These are phyloP conservation scores for Saguinus imperator DNA, from an alignment of 2,113 vertebrate genomes.

Conservation along the genomic window DNA sequence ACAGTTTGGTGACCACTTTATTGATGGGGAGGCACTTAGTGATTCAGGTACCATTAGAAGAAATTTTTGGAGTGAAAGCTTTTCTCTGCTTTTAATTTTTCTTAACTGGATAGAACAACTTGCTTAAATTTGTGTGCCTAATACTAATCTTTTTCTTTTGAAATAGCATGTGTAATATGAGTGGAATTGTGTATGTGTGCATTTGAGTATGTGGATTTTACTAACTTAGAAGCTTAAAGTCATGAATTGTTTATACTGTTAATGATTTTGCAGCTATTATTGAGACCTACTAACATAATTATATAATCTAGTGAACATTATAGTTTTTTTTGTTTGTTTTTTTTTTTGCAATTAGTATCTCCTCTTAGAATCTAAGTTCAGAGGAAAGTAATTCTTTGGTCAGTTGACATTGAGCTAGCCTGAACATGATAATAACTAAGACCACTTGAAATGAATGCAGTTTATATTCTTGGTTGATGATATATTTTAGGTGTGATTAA, in stretches of 20 bases:
- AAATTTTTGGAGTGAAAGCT: conserved; percentile 69
- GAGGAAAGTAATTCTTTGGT: not conserved
- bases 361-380: not conserved
- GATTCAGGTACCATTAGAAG: conserved; percentile 81
- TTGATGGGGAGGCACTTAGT: conserved; percentile 87
- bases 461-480: not conserved
- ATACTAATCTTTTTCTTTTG: conserved; percentile 56
- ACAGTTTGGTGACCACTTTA: conserved; percentile 86
- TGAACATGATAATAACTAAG: not conserved
- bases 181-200: not conserved
- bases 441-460: not conserved
- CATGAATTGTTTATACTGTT: not conserved
- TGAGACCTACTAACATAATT: not conserved
- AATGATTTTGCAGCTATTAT: not conserved
- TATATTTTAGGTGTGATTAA: not conserved
- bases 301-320: not conserved
- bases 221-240: conserved; percentile 46
- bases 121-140: conserved; percentile 60
- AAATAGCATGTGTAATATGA: not conserved
- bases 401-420: not conserved
- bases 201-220: conserved; percentile 50
- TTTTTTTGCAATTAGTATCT: not conserved
- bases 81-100: conserved; percentile 54
- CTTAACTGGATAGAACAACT: not conserved
- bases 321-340: not conserved